Evolutionary conservation across 2,797 vertebrate species (phyloP).

Genomic region (Calcarius lapponicus): DNA sequence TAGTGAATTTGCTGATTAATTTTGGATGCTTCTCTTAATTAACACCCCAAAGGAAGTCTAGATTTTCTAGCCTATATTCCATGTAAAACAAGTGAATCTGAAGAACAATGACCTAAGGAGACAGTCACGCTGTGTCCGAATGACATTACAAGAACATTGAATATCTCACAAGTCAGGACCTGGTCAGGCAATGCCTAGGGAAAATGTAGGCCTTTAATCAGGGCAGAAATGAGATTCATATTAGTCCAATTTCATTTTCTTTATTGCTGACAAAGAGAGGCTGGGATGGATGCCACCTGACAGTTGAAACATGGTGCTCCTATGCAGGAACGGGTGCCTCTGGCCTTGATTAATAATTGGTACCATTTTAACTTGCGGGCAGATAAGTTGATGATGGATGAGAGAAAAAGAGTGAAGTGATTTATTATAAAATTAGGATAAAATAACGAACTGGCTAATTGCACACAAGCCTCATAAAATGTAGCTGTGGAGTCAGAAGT

Average conservation of each 20-base stretch:
- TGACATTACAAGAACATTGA: constrained; percentile 88
- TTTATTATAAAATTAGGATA: constrained; percentile 83
- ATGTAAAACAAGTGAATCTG: constrained; percentile 86
- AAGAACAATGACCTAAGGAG: constrained; percentile 94
- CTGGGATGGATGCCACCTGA: constrained; percentile 90
- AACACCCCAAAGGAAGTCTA: constrained; percentile 97
- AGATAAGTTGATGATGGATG: constrained; percentile 89
- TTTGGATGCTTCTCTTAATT: constrained; percentile 98
- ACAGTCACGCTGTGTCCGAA: constrained; percentile 87
- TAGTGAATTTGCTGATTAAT: constrained; percentile 99
- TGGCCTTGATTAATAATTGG: constrained; percentile 89
- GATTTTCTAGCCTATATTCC: constrained; percentile 87
- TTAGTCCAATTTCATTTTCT: constrained; percentile 97
- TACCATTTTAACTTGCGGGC: constrained; percentile 89
- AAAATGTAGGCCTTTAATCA: constrained; percentile 93
- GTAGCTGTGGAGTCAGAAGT: constrained; percentile 49
- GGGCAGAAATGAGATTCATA: constrained; percentile 88
- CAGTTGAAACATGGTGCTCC: constrained; percentile 87
- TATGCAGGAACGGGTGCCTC: constrained; percentile 80
- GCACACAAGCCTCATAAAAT: constrained; percentile 62
- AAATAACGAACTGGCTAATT: constrained; percentile 74
- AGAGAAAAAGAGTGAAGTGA: constrained; percentile 81
- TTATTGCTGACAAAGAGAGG: constrained; percentile 83
- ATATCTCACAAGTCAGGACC: constrained; percentile 85
- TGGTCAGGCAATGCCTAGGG: constrained; percentile 90